Base-by-base conservation (phyloP, 2,797 vertebrate genomes). In the Sebastes ruberrimus region DNA sequence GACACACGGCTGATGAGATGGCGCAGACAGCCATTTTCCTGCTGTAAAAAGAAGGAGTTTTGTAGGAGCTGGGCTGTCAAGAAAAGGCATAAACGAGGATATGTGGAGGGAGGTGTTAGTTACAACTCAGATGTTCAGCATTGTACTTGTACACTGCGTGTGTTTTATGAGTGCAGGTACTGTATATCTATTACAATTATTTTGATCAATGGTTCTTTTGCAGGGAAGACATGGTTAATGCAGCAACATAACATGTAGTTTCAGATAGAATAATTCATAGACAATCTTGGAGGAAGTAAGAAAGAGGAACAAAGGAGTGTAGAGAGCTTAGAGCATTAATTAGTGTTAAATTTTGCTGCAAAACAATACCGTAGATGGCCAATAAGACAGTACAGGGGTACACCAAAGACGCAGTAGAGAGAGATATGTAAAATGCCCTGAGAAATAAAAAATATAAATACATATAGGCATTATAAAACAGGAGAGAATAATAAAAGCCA, bases 1-100 rank as follows among this genome's bases (percentile, higher is more conserved):
- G 74, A 80, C 27, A 77, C 71, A 55, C 6, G 6, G 73, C 63
- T 63, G 83, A 87, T 87, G 83, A 85, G 85, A 77, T 20, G 49
- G 49, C 2, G 27, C 81, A 83, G 70, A 72, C 72, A 63, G 75
- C 22, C 25, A 42, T 90, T 89, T 86, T 76, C 77, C 28, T 22
- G 56, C 56, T 63, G 64, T 69, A 46, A 74, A 80, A 80, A 32
- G 9, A 71, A 28, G 10, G 33, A 59, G 69, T 86, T 85, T 60
- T 74, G 69, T 71, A 53, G 67, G 62, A 59, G 49, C 66, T 27
- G 33, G 14, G 78, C 64, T 89, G 86, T 84, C 82, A 78, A 28
- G 71, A 71, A 66, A 75, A 84, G 20, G n/a, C 63, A 71, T 56
- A 71, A 82, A 89, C 77, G 28, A 81, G 59, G 38, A 57, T 64